A percentile compares a stretch with the other conserved stretches of the same genome.
These are phyloP conservation scores for Thymallus thymallus DNA, from an alignment of 2,113 vertebrate genomes.

Conservation along the genomic window DNA sequence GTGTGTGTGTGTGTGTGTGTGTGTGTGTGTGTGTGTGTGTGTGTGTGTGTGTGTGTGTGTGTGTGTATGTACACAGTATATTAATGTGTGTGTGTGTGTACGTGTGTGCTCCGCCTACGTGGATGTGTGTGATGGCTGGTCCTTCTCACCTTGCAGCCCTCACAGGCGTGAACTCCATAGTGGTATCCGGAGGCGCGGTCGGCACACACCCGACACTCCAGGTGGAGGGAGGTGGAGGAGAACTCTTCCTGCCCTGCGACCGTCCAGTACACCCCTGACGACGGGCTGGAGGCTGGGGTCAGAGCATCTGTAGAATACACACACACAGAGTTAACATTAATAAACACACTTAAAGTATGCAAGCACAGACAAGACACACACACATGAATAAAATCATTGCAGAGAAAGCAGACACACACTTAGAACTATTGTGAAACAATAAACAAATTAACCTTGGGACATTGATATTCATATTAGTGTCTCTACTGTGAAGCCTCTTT, in stretches of 20 bases:
- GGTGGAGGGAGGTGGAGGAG: constrained; percentile 70
- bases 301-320: constrained; percentile 77
- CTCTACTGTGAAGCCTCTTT: background rate
- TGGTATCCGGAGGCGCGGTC: constrained; percentile 97
- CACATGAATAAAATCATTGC: background rate
- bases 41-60: background rate
- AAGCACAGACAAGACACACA: background rate
- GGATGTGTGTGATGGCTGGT: background rate
- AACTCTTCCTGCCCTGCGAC: constrained; percentile 65
- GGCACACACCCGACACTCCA: constrained; percentile 92
- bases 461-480: too few species aligned
- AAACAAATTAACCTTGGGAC: too few species aligned
- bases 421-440: too few species aligned
- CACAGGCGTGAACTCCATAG: constrained; percentile 96
- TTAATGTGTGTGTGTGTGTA: background rate
- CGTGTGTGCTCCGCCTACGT: background rate
- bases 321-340: background rate
- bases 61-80: too few species aligned
- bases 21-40: too few species aligned
- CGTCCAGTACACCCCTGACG: constrained; percentile 70
- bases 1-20: background rate
- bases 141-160: constrained; percentile 93
- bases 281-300: constrained; percentile 91
- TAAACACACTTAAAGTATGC: background rate
- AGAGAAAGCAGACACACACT: too few species aligned